These are phyloP conservation scores for Gnathonemus echidnorhynchus DNA, from an alignment of 2,113 vertebrate genomes.

Conservation along the genomic window DNA sequence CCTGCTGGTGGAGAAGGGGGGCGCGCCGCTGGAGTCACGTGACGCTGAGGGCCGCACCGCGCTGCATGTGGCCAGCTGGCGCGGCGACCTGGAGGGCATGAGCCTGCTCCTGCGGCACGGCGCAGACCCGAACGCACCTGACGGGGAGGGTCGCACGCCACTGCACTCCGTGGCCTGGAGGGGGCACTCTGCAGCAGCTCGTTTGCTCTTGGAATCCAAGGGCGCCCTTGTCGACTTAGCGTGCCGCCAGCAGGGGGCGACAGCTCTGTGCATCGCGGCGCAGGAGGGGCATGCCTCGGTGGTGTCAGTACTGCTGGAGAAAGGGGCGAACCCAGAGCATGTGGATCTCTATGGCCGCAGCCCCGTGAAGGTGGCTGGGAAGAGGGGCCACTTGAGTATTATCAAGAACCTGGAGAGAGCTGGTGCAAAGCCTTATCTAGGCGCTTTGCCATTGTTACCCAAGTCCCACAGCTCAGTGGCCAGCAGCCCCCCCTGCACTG, in stretches of 20 bases:
- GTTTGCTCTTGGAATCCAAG: constrained; percentile 44
- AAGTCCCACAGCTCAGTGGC: constrained; percentile 33
- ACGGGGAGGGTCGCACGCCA: constrained; percentile 58
- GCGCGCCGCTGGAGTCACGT: constrained; percentile 56
- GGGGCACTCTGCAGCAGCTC: constrained; percentile 52
- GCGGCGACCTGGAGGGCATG: constrained; percentile 52
- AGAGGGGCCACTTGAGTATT: constrained; percentile 51
- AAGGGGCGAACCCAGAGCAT: constrained; percentile 58
- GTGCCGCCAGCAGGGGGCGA: constrained; percentile 64
- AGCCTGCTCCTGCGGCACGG: constrained; percentile 56
- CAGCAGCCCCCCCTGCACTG: constrained; percentile 38
- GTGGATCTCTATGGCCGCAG: constrained; percentile 62
- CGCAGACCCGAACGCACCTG: constrained; percentile 60
- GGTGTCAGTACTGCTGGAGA: constrained; percentile 58
- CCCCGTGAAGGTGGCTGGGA: constrained; percentile 63
- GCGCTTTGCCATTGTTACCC: constrained; percentile 32
- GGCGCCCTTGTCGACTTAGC: constrained; percentile 53
- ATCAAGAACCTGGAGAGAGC: constrained; percentile 58
- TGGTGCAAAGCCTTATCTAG: constrained; percentile 51
- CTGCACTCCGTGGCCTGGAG: constrained; percentile 69
- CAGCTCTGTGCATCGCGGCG: constrained; percentile 63
- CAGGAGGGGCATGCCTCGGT: constrained; percentile 64
- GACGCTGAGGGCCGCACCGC: constrained; percentile 67
- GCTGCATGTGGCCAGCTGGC: constrained; percentile 67
- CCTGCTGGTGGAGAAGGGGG: constrained; percentile 64